Evolutionary conservation across 2,888 invertebrate genomes (phyloP).

Genomic region (Prenolepis imparis): DNA sequence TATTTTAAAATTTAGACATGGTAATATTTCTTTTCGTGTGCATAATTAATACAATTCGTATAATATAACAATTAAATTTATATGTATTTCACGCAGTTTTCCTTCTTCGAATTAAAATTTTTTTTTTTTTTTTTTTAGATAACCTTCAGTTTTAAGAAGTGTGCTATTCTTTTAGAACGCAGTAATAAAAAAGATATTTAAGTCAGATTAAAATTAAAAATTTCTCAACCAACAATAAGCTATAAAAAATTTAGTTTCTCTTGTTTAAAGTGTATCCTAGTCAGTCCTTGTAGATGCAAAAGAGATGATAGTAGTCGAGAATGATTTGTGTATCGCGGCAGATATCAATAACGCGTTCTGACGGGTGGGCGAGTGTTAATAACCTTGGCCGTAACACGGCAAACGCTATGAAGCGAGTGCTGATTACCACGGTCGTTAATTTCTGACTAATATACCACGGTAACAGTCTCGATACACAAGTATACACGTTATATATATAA

Average conservation of each 20-base stretch:
- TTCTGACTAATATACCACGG: conserved; percentile 75
- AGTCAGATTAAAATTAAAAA: neutral
- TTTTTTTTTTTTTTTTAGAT: neutral
- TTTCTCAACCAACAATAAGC: neutral
- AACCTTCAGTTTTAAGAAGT: neutral
- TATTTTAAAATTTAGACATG: too few relatives aligned
- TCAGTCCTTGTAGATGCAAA: conserved; percentile 35
- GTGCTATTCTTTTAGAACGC: neutral
- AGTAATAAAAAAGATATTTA: neutral
- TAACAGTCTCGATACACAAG: conserved; percentile 70
- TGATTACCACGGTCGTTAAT: conserved; percentile 78
- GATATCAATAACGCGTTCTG: conserved; percentile 59
- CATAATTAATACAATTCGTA: neutral
- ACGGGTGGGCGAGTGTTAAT: conserved; percentile 69
- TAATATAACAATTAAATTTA: neutral
- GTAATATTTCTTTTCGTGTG: too few relatives aligned
- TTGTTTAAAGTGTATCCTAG: neutral
- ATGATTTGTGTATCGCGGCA: conserved; percentile 57
- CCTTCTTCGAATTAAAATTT: neutral
- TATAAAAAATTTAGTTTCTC: neutral
- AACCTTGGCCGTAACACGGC: conserved; percentile 76
- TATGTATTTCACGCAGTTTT: neutral
- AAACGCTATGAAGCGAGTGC: conserved; percentile 75
- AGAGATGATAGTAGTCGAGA: conserved; percentile 20
- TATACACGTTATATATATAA: conserved; percentile 51